Base-by-base conservation (phyloP, 2,797 vertebrate species). In the Xenops minutus region DNA sequence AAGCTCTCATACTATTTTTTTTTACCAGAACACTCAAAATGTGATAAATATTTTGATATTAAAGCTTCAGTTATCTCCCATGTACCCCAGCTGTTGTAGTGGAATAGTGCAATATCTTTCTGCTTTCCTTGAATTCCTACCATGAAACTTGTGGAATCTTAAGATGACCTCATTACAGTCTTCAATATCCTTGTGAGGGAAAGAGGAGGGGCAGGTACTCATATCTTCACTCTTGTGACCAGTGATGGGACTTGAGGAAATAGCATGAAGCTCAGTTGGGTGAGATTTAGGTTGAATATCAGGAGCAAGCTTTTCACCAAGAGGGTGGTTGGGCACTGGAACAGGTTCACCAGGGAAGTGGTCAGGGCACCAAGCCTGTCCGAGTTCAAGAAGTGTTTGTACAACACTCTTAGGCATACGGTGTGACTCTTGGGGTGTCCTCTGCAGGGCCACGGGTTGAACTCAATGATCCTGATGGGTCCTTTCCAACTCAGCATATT, bases 141-240 rank as follows among this genome's bases (percentile, higher is more conserved):
- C 9, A 10, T 43, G 51, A 49, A 73, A 64, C 30, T 19, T 74
- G 36, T 43, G 74, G 52, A 71, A 75, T 83, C 51, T 24, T n/a
- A 44, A 32, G 41, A 64, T 22, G 0, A 46, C n/a, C 30, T 46
- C 37, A 39, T 7, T 71, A 66, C 0, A 2, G 29, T 64, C 26
- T 71, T 64, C 37, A 39, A 4, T 18, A 32, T 64, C 37, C 37
- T 77, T 34, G 46, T 0, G 1, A 77, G 8, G 8, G n/a, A 21
- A 73, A 34, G 9, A 34, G n/a, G 59, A 66, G 37, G 24, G n/a
- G 10, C 16, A 46, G 30, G 30, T 72, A 32, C 21, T 16, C 10
- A 34, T 46, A 52, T 64, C 37, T 58, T 58, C 18, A 46, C 26
- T 72, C 10, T 52, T 18, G 27, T 52, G 64, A 67, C 17, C 24